These are phyloP conservation scores for Melolontha melolontha DNA, from an alignment of 2,888 invertebrate species.

Conservation along the genomic window DNA sequence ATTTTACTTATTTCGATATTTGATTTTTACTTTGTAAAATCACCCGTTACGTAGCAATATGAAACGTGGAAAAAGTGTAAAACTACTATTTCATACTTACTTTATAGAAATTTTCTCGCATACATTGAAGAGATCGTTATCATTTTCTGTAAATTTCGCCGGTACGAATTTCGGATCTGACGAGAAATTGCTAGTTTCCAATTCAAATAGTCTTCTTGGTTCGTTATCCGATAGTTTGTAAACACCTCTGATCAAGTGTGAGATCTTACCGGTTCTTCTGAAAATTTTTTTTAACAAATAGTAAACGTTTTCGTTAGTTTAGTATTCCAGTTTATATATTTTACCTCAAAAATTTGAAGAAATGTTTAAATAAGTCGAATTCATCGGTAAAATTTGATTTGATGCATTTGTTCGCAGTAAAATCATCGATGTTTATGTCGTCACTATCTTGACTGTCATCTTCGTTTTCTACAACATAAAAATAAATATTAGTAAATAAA, in stretches of 20 bases:
- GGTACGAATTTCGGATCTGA: slow-evolving; percentile 31
- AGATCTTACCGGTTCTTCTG: slow-evolving; percentile 22
- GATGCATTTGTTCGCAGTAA: slow-evolving; percentile 15
- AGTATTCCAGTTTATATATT: too few relatives aligned
- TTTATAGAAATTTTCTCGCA: slow-evolving; percentile 29
- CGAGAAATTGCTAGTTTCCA: background rate
- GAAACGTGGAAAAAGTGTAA: too few relatives aligned
- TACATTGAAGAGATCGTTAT: slow-evolving; percentile 20
- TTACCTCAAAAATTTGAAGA: slow-evolving; percentile 33
- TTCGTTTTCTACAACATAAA: too few relatives aligned
- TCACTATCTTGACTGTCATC: slow-evolving; percentile 12
- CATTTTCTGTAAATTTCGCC: background rate
- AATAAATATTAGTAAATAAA: too few relatives aligned
- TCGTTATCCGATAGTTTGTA: background rate
- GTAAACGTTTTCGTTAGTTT: background rate
- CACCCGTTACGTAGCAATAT: too few relatives aligned
- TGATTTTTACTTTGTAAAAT: too few relatives aligned
- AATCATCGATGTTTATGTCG: background rate
- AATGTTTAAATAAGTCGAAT: slow-evolving; percentile 32
- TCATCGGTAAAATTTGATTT: slow-evolving; percentile 35
- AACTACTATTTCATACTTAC: slow-evolving; percentile 6
- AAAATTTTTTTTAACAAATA: background rate
- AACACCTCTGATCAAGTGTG: slow-evolving; percentile 2
- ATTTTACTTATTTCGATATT: too few relatives aligned
- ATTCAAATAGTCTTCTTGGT: slow-evolving; percentile 14